These are phyloP conservation scores for Epinotia brunnichana DNA, from an alignment of 2,888 invertebrate species.

Conservation along the genomic window DNA sequence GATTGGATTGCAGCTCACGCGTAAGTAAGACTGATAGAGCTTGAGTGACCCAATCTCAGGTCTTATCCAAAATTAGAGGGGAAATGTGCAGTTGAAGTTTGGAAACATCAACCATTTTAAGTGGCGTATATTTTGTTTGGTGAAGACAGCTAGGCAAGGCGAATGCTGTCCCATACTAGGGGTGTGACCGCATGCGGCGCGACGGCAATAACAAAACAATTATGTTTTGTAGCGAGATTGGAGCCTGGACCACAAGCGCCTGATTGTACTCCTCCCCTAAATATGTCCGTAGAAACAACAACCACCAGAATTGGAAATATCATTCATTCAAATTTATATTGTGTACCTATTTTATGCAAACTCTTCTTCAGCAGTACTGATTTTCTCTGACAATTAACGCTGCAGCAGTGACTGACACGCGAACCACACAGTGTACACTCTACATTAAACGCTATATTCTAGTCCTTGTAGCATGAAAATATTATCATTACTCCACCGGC, in stretches of 20 bases:
- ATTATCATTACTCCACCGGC: too few relatives aligned
- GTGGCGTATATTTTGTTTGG: slow-evolving; percentile 11
- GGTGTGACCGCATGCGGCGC: slow-evolving; percentile 47
- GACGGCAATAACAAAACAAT: slow-evolving; percentile 58
- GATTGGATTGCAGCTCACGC: slow-evolving; percentile 25
- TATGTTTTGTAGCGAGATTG: slow-evolving; percentile 67
- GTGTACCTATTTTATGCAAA: too few relatives aligned
- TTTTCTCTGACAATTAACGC: too few relatives aligned
- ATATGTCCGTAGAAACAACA: slow-evolving; percentile 46
- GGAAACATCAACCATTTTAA: background rate
- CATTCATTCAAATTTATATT: background rate
- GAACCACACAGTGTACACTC: too few relatives aligned
- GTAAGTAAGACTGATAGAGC: slow-evolving; percentile 37
- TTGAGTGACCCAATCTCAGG: slow-evolving; percentile 26
- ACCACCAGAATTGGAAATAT: slow-evolving; percentile 45
- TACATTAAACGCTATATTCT: too few relatives aligned
- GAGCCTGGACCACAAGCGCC: slow-evolving; percentile 54
- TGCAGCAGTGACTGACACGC: too few relatives aligned
- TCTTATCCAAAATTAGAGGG: background rate
- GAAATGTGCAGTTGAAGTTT: slow-evolving; percentile 13
- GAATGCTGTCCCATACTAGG: slow-evolving; percentile 18
- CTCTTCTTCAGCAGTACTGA: too few relatives aligned
- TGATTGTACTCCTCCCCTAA: slow-evolving; percentile 67
- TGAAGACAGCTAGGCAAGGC: slow-evolving; percentile 18
- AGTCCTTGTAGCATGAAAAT: too few relatives aligned